These are phyloP conservation scores for Sparidentex hasta DNA, from an alignment of 2,797 vertebrate species.

Conservation along the genomic window DNA sequence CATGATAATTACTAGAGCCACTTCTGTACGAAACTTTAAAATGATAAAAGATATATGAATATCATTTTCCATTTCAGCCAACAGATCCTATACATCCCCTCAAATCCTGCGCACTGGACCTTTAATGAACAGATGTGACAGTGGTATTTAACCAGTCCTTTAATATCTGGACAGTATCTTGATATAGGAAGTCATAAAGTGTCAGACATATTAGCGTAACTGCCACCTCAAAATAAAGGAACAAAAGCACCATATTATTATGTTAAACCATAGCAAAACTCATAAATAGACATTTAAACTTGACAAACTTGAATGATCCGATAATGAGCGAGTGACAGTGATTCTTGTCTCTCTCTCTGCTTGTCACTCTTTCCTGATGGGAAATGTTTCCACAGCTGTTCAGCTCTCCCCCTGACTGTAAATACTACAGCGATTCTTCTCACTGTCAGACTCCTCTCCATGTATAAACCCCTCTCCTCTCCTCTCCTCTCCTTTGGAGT, in stretches of 20 bases:
- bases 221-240: not conserved
- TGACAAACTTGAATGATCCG: too few species aligned
- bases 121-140: not conserved
- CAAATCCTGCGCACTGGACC: too few species aligned
- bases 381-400: constrained; percentile 47
- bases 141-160: not conserved
- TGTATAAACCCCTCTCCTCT: constrained; percentile 15
- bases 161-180: not conserved
- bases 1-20: too few species aligned
- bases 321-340: too few species aligned
- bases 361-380: constrained; percentile 23
- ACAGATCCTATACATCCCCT: too few species aligned
- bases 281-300: too few species aligned
- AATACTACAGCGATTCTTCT: constrained; percentile 42
- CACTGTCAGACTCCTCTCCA: constrained; percentile 27
- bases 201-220: not conserved
- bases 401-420: constrained; percentile 37
- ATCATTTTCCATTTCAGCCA: too few species aligned
- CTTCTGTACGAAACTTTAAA: too few species aligned
- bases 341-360: too few species aligned
- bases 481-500: constrained; percentile 16
- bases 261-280: not conserved
- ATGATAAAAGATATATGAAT: too few species aligned
- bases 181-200: not conserved
- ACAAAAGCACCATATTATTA: not conserved